Conservation (phyloP, 2,888 invertebrate species). For the Sarcophaga subvicina region DNA sequence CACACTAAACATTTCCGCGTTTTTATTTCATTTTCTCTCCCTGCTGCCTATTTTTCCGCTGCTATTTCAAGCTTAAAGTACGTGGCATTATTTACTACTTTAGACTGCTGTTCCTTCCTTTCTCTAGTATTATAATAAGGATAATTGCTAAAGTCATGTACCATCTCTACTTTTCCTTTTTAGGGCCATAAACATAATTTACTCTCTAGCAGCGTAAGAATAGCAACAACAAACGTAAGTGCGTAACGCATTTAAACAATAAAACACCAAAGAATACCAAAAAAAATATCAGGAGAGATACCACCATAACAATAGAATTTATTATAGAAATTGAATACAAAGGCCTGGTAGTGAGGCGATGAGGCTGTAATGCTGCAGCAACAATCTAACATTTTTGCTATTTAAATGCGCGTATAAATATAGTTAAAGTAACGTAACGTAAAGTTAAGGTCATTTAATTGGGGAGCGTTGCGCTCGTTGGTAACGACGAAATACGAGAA, state of each 20-base stretch:
- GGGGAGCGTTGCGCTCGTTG: no score
- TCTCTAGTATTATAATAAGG: constrained; percentile 72
- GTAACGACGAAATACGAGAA: neutral
- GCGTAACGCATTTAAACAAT: constrained; percentile 65
- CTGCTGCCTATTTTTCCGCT: constrained; percentile 12
- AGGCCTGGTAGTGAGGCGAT: neutral
- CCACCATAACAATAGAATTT: neutral
- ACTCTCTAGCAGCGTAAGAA: constrained; percentile 39
- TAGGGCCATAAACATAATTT: constrained; percentile 75
- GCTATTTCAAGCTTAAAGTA: neutral
- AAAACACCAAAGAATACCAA: constrained; percentile 22
- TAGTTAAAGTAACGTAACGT: neutral
- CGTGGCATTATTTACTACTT: neutral
- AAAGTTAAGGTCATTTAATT: constrained; percentile 68
- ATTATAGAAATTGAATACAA: constrained; percentile 15
- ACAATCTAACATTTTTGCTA: neutral
- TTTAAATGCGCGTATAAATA: neutral
- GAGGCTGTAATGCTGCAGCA: constrained; percentile 22
- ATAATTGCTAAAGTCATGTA: constrained; percentile 78
- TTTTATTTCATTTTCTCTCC: constrained; percentile 41
- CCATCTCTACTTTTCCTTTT: constrained; percentile 71
- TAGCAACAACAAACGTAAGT: constrained; percentile 39
- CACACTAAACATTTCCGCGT: constrained; percentile 42
- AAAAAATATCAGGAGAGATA: neutral
- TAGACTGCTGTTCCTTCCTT: constrained; percentile 28